Base-by-base conservation (phyloP, 23 tunicate species). In the Ciona savignyi region DNA sequence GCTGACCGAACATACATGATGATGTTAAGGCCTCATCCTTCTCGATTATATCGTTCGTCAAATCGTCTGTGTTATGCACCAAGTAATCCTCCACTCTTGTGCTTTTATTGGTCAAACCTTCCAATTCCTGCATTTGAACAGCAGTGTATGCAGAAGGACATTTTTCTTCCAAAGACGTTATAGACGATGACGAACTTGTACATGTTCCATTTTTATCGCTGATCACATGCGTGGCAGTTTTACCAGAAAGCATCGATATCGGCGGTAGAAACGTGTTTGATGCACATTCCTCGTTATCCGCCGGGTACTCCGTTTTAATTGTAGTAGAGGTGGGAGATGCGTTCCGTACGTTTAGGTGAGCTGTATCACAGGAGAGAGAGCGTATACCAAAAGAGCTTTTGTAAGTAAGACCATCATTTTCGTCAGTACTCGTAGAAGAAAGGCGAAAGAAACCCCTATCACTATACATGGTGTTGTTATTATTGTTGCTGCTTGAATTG, bases 1-100 rank as follows among this genome's bases (percentile, higher is more conserved):
- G 26, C 64, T 81, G 85, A 1, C 85, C 85, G 66, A 31, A 81
- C 73, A 72, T 42, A 27, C 85, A 72, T 1, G 30, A 49, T 25
- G 68, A 32, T 23, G 84, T 70, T 11, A 32, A 21, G 24, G 35
- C 27, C 23, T 51, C 60, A 1, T 32, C 66, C 2, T 23, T 32
- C 15, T 27, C 71, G n/a, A 11, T 29, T 42, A 42, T 15, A 42
- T 42, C 15, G 56, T 15, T 42, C 11, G 56, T 42, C 15, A 6
- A 9, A 15, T 15, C 15, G 11, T 42, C 11, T 42, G 56, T 42
- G n/a, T n/a, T n/a, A n/a, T n/a, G n/a, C n/a, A n/a, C n/a, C 11
- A 42, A 42, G 15, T 42, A 42, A 9, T 42, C 56, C 11, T 42
- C 56, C 11, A 15, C 15, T 6, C 11, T 6, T 42, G 56, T 42